phyloP scores from a whole-genome alignment of 2,797 vertebrate species.

The Dendrocincla tyrannina region DNA sequence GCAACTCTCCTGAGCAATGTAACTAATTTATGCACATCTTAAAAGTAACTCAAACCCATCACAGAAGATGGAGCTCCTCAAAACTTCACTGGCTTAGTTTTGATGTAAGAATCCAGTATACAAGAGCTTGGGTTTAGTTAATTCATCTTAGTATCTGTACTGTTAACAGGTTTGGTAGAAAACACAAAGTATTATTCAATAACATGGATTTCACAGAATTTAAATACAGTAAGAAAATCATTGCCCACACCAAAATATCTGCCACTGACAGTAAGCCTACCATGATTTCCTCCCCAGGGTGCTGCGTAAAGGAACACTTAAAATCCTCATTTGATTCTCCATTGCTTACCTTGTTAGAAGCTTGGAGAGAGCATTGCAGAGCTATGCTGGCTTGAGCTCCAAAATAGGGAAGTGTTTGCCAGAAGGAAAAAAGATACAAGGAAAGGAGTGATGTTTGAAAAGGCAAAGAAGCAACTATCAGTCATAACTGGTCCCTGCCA shows the following conservation, averaged over 20 bases:
- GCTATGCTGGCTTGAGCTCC: slow-evolving; percentile 61
- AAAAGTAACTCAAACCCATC: neutral
- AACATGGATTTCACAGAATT: neutral
- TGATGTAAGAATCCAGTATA: neutral
- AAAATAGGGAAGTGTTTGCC: slow-evolving; percentile 62
- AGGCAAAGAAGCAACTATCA: slow-evolving; percentile 60
- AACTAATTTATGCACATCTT: neutral
- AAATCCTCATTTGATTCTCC: slow-evolving; percentile 42
- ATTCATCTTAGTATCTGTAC: neutral
- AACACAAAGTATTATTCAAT: neutral
- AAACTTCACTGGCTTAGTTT: neutral
- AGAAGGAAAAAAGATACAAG: slow-evolving; percentile 67
- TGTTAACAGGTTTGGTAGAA: neutral
- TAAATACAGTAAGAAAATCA: neutral
- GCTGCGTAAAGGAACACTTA: slow-evolving; percentile 30
- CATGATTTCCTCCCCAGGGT: neutral
- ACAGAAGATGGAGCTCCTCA: neutral
- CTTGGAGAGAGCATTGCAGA: slow-evolving; percentile 63
- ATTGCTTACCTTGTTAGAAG: slow-evolving; percentile 65
- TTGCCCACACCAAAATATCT: neutral
- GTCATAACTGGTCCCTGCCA: slow-evolving; percentile 48
- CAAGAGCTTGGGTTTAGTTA: neutral
- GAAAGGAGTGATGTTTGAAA: slow-evolving; percentile 66
- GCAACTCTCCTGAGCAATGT: neutral
- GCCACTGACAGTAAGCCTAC: neutral